Base-by-base conservation (phyloP, 1,140 invertebrate genomes). In the Octopus sinensis region DNA sequence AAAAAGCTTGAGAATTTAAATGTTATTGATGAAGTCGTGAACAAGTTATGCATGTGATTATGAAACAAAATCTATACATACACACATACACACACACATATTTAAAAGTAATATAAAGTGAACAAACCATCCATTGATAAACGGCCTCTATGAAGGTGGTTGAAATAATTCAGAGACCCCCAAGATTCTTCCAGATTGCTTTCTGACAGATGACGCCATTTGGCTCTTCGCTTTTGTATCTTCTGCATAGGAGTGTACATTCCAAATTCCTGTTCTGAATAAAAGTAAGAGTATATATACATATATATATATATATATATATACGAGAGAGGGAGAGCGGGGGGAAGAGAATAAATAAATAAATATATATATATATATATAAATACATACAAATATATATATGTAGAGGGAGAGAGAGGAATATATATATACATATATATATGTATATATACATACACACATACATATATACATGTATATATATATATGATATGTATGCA, bases 81-180 rank as follows among this genome's bases (percentile, higher is more conserved):
- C 17, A 62, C 17, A 62, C 17, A 23, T 23, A 23, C 23, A 43
- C 30, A 43, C 30, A 43, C 30, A 43, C 30, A 43, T 68, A 68
- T 68, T 2, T 68, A 2, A 68, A 68, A 68, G n/a, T n/a, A 68
- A 13, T n/a, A 77, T 9, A 77, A 77, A 77, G 76, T 23, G 7
- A 12, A 73, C 82, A 80, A 75, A 90, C 90, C 89, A 84, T 87
- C 87, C 82, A 90, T 85, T 10, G 90, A 91, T 13, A 91, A 80
- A 30, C 90, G 84, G 6, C 90, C 90, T 54, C 87, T 85, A 30
- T 91, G 90, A 62, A 85, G 87, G 68, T 88, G 84, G 83, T 90
- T 88, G 86, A 91, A 91, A 80, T 88, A 85, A n/a, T 85, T 87
- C 51, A 91, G 85, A 9, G 90, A 91, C 7, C 88, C 88, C 90